phyloP scores from a whole-genome alignment of 2,888 invertebrate species.

The Tribolium freemani region DNA sequence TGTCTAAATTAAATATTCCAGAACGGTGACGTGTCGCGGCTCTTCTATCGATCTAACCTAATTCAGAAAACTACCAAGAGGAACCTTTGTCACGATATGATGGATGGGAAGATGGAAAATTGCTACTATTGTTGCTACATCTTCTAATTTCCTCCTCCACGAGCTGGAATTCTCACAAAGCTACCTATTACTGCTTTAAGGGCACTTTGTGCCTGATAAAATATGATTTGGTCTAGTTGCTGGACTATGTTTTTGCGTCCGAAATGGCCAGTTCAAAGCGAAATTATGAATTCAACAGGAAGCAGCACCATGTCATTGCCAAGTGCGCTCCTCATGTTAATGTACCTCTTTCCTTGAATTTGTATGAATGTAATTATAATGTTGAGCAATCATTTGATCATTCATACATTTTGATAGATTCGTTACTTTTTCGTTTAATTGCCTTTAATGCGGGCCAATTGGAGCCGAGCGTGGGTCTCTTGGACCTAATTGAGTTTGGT shows the following conservation, averaged over 20 bases:
- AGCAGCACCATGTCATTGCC: conserved; percentile 48
- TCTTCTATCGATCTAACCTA: not conserved
- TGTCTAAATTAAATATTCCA: conserved; percentile 3
- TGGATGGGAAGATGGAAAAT: not conserved
- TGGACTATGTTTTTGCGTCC: not conserved
- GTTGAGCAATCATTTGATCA: conserved; percentile 27
- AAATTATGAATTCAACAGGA: conserved; percentile 47
- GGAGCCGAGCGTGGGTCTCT: not conserved
- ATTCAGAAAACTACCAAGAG: not conserved
- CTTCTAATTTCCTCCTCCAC: not conserved
- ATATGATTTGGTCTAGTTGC: not conserved
- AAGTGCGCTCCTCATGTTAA: conserved; percentile 48
- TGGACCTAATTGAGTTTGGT: conserved; percentile 22
- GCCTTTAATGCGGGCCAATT: conserved; percentile 15
- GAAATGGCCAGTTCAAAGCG: not conserved
- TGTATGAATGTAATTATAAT: conserved; percentile 43
- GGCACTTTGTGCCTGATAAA: not conserved
- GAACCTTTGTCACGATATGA: not conserved
- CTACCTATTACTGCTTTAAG: too few relatives aligned
- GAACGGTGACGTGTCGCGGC: not conserved
- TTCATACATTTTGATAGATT: conserved; percentile 8
- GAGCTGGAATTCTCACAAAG: too few relatives aligned
- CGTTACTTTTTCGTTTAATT: conserved; percentile 20
- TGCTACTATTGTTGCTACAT: not conserved
- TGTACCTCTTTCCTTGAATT: conserved; percentile 47